phyloP scores from a whole-genome alignment of 2,888 invertebrate species.

The Leptopilina drosophilae region DNA sequence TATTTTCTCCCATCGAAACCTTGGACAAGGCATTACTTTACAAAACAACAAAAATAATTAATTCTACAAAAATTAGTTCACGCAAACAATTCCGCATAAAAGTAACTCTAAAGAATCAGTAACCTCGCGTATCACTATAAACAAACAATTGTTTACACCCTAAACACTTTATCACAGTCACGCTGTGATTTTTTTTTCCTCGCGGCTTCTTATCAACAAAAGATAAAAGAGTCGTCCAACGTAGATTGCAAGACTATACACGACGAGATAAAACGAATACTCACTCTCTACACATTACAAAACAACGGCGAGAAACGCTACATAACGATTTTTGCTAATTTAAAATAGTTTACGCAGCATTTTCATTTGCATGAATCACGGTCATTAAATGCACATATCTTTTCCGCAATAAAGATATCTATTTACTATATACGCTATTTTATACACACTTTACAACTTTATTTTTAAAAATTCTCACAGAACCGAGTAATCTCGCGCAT shows the following conservation, averaged over 20 bases:
- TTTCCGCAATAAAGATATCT: not conserved
- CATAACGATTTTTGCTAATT: conserved; percentile 24
- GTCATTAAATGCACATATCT: not conserved
- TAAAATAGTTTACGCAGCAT: not conserved
- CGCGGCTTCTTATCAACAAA: not conserved
- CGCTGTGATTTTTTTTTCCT: not conserved
- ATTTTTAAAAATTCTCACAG: not conserved
- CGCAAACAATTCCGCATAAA: too few species aligned
- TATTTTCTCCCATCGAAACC: too few species aligned
- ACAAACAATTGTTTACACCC: conserved; percentile 15
- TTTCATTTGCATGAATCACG: conserved; percentile 3
- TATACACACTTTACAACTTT: not conserved
- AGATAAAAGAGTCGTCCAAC: conserved; percentile 31
- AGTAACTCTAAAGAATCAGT: too few species aligned
- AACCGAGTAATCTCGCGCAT: not conserved
- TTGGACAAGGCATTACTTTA: too few species aligned
- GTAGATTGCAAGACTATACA: conserved; percentile 42
- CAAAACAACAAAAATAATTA: too few species aligned
- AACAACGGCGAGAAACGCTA: conserved; percentile 9
- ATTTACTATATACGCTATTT: not conserved
- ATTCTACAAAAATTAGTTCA: too few species aligned
- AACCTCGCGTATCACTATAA: not conserved
- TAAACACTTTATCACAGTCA: conserved; percentile 7
- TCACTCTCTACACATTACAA: conserved; percentile 36
- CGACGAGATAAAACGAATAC: conserved; percentile 33